Evolutionary conservation across 2,113 vertebrate species (phyloP), one percentile per base, ranked within the genome.

Genomic region (Elaphurus davidianus): DNA sequence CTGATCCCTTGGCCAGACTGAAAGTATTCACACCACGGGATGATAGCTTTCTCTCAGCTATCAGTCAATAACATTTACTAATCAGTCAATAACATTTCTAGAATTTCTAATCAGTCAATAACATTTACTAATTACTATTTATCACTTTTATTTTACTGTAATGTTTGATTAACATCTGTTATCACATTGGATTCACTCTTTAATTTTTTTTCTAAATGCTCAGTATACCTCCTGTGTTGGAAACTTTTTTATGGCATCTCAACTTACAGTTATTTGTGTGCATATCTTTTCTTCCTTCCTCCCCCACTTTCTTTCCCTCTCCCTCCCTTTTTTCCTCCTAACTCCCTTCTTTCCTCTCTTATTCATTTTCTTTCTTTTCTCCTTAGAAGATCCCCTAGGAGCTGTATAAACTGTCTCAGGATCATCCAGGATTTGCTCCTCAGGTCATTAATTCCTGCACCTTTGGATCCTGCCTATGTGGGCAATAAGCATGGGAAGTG

Each of bases 81-180:
- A 82, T 86, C 5, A 25, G 21, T 76, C n/a, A 62, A 11, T 21
- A 90, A 25, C 6, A 98, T 36, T 94, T 84, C 1, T 36, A 84
- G 55, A 85, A 79, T 74, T 90, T 94, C 57, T 71, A 94, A 33
- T 5, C 5, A 25, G 21, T 76, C n/a, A 62, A 11, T 21, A 90
- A 25, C 6, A 98, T 36, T 94, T 84, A 25, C 50, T 30, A 87
- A 82, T 86, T 64, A 33, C 28, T 81, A 50, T 52, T 57, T 64
- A 64, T n/a, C 36, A 19, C 23, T 93, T 36, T 67, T 86, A 71
- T 83, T 64, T 90, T 89, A 45, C 27, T 27, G 11, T 21, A 33
- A 1, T 60, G 14, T 78, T 94, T 62, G 54, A 90, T 13, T 95
- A 59, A 60, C 13, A 64, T 76, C 78, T 86, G 9, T 71, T 64